Conservation (phyloP, 2,797 vertebrate genomes). For the Acropternis orthonyx region DNA sequence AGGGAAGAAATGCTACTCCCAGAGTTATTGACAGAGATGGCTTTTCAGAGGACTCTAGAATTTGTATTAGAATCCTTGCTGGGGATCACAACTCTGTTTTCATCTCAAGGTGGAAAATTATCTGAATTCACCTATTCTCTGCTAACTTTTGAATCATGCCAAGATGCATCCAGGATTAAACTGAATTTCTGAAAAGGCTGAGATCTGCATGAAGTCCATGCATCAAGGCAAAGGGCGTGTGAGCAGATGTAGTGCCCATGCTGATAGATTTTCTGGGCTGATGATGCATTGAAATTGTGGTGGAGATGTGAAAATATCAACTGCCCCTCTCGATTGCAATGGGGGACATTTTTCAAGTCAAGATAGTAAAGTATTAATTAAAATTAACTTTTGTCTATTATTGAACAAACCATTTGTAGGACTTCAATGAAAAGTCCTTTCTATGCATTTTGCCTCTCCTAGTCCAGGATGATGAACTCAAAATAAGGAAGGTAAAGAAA, state of each 20-base stretch:
- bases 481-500: not conserved
- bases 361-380: not conserved
- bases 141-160: not conserved
- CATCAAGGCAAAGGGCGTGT: not conserved
- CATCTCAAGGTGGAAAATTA: not conserved
- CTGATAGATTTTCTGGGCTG: not conserved
- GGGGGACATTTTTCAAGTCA: not conserved
- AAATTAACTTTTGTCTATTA: not conserved
- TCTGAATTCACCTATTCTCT: not conserved
- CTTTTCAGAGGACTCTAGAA: not conserved
- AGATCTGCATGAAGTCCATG: not conserved
- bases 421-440: not conserved
- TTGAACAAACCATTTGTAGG: not conserved
- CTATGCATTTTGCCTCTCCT: not conserved
- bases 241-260: not conserved
- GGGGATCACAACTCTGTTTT: not conserved
- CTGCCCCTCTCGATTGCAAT: not conserved
- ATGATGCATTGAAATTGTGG: not conserved
- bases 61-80: not conserved
- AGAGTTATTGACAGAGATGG: not conserved
- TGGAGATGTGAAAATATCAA: not conserved
- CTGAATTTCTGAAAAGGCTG: not conserved
- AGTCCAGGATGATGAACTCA: not conserved
- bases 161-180: not conserved
- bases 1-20: not conserved